Evolutionary conservation across 2,797 vertebrate species (phyloP).

Genomic region (Pseudochromis fuscus): DNA sequence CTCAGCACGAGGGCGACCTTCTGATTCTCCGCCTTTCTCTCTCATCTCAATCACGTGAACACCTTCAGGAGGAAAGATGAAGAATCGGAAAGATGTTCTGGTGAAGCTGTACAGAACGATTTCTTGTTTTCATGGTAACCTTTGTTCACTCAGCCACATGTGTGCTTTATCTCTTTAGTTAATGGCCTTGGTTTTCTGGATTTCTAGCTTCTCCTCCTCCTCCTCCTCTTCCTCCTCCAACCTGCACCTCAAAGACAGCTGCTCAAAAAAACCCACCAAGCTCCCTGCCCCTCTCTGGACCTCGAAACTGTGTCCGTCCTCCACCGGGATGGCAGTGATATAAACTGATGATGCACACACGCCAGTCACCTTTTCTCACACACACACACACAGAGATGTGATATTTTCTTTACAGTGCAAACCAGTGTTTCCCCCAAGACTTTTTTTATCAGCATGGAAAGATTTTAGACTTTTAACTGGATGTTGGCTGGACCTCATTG

Average conservation of each 20-base stretch:
- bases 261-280: conserved; percentile 33
- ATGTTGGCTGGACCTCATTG: conserved; percentile 34
- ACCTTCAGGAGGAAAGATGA: conserved; percentile 19
- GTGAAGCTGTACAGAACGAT: conserved; percentile 42
- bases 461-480: conserved; percentile 38
- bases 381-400: conserved; percentile 44
- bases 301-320: conserved; percentile 79
- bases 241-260: conserved; percentile 71
- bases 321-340: conserved; percentile 57
- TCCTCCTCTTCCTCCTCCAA: conserved; percentile 27
- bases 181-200: conserved; percentile 73
- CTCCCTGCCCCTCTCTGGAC: conserved; percentile 64
- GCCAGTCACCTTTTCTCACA: conserved; percentile 54
- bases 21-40: conserved; percentile 47
- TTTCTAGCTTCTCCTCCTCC: conserved; percentile 48
- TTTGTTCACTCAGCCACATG: conserved; percentile 62
- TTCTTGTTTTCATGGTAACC: conserved; percentile 50
- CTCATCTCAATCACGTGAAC: conserved; percentile 19
- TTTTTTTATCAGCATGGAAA: conserved; percentile 38
- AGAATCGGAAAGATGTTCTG: conserved; percentile 29
- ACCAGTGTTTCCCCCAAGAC: conserved; percentile 42
- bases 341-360: conserved; percentile 53
- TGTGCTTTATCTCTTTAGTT: conserved; percentile 79
- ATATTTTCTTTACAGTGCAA: conserved; percentile 43
- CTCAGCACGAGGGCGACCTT: conserved; percentile 37